A percentile compares a stretch with the other conserved stretches of the same genome.
Evolutionary conservation across 2,888 invertebrate species (phyloP).

Genomic region (Pteria penguin): DNA sequence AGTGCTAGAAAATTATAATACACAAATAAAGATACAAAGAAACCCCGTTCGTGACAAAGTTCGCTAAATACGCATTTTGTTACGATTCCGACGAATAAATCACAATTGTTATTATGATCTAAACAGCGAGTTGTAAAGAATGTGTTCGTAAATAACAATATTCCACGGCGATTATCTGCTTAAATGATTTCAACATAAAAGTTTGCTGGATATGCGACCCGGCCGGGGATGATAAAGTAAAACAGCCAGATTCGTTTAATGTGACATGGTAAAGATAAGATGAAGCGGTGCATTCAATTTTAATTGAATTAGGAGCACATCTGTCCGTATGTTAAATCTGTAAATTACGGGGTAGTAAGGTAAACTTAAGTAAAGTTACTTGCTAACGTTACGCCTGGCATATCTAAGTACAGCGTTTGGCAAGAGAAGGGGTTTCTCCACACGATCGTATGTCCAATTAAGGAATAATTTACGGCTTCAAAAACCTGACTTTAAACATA

Average conservation of each 20-base stretch:
- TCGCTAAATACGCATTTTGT: too few species aligned
- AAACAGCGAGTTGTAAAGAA: too few species aligned
- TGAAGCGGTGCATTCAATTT: conserved; percentile 18
- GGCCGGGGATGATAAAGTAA: not conserved
- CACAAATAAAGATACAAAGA: too few species aligned
- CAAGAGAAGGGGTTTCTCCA: not conserved
- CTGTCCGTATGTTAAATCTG: conserved; percentile 27
- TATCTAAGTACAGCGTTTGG: conserved; percentile 5
- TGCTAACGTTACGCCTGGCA: conserved; percentile 14
- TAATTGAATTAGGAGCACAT: conserved; percentile 45
- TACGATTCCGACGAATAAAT: too few species aligned
- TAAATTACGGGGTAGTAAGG: conserved; percentile 15
- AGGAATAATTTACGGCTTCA: conserved; percentile 30
- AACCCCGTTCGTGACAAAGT: too few species aligned
- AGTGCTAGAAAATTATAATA: too few species aligned
- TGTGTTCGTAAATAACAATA: too few species aligned
- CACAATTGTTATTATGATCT: too few species aligned
- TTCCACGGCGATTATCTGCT: not conserved
- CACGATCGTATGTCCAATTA: conserved; percentile 28
- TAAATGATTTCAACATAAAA: not conserved
- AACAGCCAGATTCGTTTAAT: not conserved
- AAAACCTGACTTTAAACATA: not conserved
- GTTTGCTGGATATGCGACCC: not conserved
- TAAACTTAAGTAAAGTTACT: conserved; percentile 7
- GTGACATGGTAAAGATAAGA: not conserved